phyloP scores from a whole-genome alignment of 1,140 invertebrate genomes.

The Bombus haemorrhoidalis region DNA sequence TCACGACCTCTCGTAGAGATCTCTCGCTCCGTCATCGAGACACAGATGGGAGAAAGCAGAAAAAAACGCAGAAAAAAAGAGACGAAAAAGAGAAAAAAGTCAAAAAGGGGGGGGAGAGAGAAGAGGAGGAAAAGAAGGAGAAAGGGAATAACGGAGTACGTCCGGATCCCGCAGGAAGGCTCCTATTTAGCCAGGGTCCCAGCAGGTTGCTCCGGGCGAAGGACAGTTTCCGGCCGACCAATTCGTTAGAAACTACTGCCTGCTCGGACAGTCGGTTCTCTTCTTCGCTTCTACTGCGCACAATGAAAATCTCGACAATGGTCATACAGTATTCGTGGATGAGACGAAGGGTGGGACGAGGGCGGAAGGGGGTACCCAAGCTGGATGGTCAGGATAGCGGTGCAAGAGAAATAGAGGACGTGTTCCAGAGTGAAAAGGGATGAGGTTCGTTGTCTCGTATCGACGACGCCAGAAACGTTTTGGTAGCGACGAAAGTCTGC shows the following conservation, averaged over 20 bases:
- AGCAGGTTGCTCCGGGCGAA: slow-evolving; percentile 48
- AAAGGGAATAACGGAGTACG: slow-evolving; percentile 22
- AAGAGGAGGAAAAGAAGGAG: neutral
- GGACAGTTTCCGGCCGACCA: slow-evolving; percentile 66
- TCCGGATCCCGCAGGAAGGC: slow-evolving; percentile 31
- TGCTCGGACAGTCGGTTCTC: slow-evolving; percentile 42
- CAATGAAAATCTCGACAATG: slow-evolving; percentile 74
- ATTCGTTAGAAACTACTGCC: slow-evolving; percentile 72
- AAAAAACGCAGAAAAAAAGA: neutral
- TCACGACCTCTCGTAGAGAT: neutral
- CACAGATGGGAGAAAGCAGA: neutral
- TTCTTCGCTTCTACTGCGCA: slow-evolving; percentile 52
- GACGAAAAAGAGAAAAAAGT: neutral
- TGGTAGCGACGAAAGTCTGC: slow-evolving; percentile 29
- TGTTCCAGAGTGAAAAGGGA: slow-evolving; percentile 7
- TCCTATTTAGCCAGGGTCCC: slow-evolving; percentile 56
- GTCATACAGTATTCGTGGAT: slow-evolving; percentile 45
- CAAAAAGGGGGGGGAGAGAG: too few species aligned
- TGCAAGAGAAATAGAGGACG: neutral
- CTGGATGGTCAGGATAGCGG: slow-evolving; percentile 46
- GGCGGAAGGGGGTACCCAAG: neutral
- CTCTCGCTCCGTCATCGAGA: neutral
- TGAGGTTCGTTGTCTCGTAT: slow-evolving; percentile 50
- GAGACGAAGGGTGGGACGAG: neutral
- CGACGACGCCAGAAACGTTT: slow-evolving; percentile 58